Percentiles rank a stretch among this genome's conserved stretches.
phyloP scores from a whole-genome alignment of 2,888 invertebrate genomes.

The Sclerodermus sp. region DNA sequence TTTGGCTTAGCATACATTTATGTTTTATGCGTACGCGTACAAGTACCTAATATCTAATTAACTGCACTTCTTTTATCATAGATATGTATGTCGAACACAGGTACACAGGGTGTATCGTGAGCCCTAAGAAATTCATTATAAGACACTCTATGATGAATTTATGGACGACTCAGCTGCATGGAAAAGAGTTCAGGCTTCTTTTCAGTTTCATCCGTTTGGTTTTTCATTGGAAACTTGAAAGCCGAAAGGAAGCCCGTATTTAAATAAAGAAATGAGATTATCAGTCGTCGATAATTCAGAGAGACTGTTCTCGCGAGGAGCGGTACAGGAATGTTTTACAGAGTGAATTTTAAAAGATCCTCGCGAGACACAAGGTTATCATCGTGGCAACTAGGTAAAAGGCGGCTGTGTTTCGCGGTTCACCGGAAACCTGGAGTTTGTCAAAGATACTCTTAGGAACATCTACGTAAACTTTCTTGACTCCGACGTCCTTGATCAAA shows the following conservation, averaged over 20 bases:
- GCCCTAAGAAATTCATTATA: slow-evolving; percentile 25
- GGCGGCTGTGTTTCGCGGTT: slow-evolving; percentile 8
- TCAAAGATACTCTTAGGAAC: slow-evolving; percentile 64
- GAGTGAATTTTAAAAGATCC: slow-evolving; percentile 23
- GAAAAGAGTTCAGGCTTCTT: no score
- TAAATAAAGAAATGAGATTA: no score
- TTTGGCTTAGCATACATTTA: slow-evolving; percentile 34
- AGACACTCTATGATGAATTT: slow-evolving; percentile 16
- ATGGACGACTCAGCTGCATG: no score
- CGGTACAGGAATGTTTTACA: neutral
- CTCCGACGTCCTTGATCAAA: slow-evolving; percentile 69
- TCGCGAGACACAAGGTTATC: slow-evolving; percentile 15
- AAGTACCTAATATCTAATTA: slow-evolving; percentile 22
- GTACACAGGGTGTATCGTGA: slow-evolving; percentile 25
- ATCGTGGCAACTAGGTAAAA: slow-evolving; percentile 2
- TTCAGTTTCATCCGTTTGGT: no score
- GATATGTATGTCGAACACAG: slow-evolving; percentile 36
- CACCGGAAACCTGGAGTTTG: slow-evolving; percentile 26
- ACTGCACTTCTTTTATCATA: slow-evolving; percentile 28
- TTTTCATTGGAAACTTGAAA: no score
- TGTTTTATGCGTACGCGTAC: slow-evolving; percentile 23
- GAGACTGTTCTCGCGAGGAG: neutral
- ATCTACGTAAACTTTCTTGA: slow-evolving; percentile 75
- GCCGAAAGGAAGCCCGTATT: no score
- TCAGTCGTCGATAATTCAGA: no score